Base-by-base conservation (phyloP, 2,113 vertebrate species). In the Chloebia gouldiae region DNA sequence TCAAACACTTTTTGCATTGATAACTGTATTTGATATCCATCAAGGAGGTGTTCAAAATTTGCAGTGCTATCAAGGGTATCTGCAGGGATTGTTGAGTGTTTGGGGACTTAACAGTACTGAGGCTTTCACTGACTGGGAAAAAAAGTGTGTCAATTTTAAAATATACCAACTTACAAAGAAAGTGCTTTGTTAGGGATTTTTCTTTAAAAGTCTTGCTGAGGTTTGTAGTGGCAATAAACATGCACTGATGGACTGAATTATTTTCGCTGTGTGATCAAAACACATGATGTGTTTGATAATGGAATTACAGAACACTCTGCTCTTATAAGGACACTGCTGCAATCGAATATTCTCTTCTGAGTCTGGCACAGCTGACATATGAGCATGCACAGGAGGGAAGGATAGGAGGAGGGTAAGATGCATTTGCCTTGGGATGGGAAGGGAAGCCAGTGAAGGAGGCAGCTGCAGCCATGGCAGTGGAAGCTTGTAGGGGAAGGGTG, bases 211-310 rank as follows among this genome's bases (percentile, higher is more conserved):
- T 40, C 49, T 87, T 68, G n/a, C 56, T 95, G 94, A 39, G n/a
- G 72, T 84, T 83, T 73, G 64, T 86, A 50, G 80, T 83, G 88
- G 56, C 51, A 86, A 93, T 93, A 84, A 97, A 86, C 57, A 65
- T 30, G 33, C 37, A 59, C 69, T 51, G 47, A 70, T 68, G 57
- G 37, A 37, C 53, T 87, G 83, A 92, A 95, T 95, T 96, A 88
- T 92, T 94, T 94, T 92, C 69, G 69, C 49, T 75, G 49, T 69
- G 77, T 53, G 86, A 92, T 95, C 79, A 95, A 81, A 96, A 95
- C 72, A 69, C 81, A 91, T 56, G 49, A 91, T 86, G 65, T 81
- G 75, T 84, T 92, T 93, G 80, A 63, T 94, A 94, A 90, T 78
- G 80, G 64, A 81, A 86, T 93, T 71, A 93, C 25, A 65, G 61